Base-by-base conservation (phyloP, 2,888 invertebrate species). In the Acronicta leporina region DNA sequence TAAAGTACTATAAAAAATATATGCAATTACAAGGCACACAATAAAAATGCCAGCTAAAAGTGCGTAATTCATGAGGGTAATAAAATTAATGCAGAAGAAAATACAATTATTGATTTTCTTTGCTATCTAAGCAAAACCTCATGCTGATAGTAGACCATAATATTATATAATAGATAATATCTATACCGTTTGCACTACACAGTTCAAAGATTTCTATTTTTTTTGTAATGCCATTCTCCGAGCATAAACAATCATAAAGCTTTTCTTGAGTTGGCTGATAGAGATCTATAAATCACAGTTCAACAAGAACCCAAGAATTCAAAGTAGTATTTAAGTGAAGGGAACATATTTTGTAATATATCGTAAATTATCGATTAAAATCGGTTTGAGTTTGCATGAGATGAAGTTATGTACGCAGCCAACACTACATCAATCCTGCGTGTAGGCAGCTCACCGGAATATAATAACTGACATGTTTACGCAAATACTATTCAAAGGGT, bases 401-500 rank as follows among this genome's bases (percentile, higher is more conserved):
- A 81, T 82, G 80, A 83, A 82, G 78, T 85, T 80, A 84, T 83
- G 61, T 65, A 56, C 57, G 59, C 60, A 65, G 51, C 57, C 43
- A 68, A 60, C 60, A 75, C 60, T 70, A 55, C 44, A 67, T 70
- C 66, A 68, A 58, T 66, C 63, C 57, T 46, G 62, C 70, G 73
- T 79, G 77, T 78, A 77, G 73, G 73, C 56, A 74, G 68, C 42
- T 51, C 43, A 44, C 53, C 40, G 35, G 40, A 49, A 47, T 59
- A 57, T 67, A 65, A 75, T 77, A 68, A 75, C 68, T 62, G 73
- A 74, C 63, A 83, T 86, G 81, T 88, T 89, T 88, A 91, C 88
- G 88, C 87, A 85, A 90, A 90, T 87, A 80, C 71, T 80, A 87
- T 87, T 87, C 81, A 63, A 84, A 70, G 65, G 57, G 71, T 59